A percentile compares a stretch with the other conserved stretches of the same genome.
These are phyloP conservation scores for Puma concolor DNA, from an alignment of 2,113 vertebrate genomes.

Conservation along the genomic window DNA sequence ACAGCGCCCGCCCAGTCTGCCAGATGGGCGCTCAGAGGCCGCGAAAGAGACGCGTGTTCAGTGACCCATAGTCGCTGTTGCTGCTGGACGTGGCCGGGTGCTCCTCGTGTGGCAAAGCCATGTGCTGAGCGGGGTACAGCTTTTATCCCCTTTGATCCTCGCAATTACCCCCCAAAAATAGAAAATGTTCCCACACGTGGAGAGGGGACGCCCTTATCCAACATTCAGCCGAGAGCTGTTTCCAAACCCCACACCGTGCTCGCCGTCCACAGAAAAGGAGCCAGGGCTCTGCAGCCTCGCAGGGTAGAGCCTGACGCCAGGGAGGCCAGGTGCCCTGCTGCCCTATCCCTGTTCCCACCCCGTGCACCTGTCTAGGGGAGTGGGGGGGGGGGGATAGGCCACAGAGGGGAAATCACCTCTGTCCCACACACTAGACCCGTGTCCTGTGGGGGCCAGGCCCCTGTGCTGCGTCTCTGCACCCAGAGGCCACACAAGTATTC, in stretches of 20 bases:
- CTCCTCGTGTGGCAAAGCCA: fast-evolving
- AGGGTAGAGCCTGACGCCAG: background rate
- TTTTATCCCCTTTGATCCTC: background rate
- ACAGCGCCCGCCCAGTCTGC: fast-evolving
- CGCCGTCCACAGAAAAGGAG: background rate
- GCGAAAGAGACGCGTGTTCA: fast-evolving
- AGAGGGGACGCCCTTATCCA: background rate
- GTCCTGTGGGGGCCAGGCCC: background rate
- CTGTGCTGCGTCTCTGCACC: background rate
- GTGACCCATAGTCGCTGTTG: fast-evolving
- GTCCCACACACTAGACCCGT: background rate
- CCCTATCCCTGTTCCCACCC: background rate
- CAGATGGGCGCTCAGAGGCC: background rate
- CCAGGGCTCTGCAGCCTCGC: background rate
- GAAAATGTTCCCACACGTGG: too few species aligned
- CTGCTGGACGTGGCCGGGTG: too few species aligned
- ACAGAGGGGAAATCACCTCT: background rate
- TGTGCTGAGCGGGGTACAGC: background rate
- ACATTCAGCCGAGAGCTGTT: background rate
- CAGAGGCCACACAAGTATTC: background rate
- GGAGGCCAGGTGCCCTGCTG: background rate
- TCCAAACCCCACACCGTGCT: background rate
- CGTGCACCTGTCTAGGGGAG: background rate
- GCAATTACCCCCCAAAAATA: background rate
- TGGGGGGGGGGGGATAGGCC: fast-evolving